phyloP scores from a whole-genome alignment of 2,797 vertebrate genomes.

The Denticeps clupeoides region DNA sequence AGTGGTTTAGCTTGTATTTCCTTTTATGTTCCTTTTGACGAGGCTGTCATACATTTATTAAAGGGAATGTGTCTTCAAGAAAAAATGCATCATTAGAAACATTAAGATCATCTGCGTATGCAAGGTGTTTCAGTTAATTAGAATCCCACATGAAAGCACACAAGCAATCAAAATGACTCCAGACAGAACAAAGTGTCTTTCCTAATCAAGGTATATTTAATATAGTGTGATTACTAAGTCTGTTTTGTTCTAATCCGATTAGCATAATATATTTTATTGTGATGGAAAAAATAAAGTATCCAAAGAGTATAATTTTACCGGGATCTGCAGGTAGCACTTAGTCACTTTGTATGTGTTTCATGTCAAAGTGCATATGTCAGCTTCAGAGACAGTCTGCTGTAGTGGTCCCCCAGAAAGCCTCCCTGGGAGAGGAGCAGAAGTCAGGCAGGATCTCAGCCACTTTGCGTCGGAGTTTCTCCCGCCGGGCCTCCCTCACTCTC shows the following conservation, averaged over 20 bases:
- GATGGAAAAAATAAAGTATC: slow-evolving; percentile 13
- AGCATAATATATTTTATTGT: slow-evolving; percentile 1
- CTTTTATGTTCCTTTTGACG: no score
- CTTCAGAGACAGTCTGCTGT: background rate
- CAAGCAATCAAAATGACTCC: background rate
- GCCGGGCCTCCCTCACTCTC: slow-evolving; percentile 60
- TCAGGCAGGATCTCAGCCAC: slow-evolving; percentile 80
- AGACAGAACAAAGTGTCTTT: background rate
- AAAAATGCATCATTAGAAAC: background rate
- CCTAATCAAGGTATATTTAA: background rate
- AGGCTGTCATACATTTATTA: no score
- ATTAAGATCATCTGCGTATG: background rate
- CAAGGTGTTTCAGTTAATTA: background rate
- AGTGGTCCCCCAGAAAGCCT: slow-evolving; percentile 9
- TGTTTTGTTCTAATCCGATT: slow-evolving; percentile 1
- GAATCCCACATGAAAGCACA: background rate
- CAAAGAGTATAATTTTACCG: no score
- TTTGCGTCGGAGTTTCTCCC: slow-evolving; percentile 65
- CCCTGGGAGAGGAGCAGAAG: slow-evolving; percentile 48
- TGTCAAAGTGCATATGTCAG: background rate
- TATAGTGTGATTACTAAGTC: background rate
- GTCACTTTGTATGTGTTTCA: no score
- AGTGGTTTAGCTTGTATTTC: no score
- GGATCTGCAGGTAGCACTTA: no score
- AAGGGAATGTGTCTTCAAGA: background rate